These are phyloP conservation scores for Oryzias javanicus DNA, from an alignment of 2,113 vertebrate species.

Conservation along the genomic window DNA sequence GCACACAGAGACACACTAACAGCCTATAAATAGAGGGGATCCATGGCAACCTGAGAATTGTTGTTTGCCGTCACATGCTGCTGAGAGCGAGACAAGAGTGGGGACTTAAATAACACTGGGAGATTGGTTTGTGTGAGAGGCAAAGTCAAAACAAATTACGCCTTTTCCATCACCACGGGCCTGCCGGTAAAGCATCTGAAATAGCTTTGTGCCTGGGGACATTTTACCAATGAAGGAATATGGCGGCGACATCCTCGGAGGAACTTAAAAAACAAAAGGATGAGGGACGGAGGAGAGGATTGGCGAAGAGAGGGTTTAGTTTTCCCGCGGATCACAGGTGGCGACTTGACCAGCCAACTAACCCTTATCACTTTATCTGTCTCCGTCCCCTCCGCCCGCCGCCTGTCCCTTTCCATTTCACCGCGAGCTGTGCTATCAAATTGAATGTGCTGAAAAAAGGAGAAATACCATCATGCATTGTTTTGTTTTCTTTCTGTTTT, in stretches of 20 bases:
- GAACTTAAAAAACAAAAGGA: conserved; percentile 53
- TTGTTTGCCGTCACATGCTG: conserved; percentile 66
- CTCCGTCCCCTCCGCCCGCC: conserved; percentile 8
- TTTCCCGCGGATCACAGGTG: conserved; percentile 65
- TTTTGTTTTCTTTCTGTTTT: conserved; percentile 1
- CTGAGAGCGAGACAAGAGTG: conserved; percentile 61
- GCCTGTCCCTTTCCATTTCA: conserved; percentile 48
- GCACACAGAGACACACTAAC: conserved; percentile 36
- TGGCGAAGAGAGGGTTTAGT: conserved; percentile 50
- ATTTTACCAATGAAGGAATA: conserved; percentile 72
- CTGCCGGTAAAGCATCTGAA: conserved; percentile 72
- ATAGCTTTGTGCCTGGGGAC: conserved; percentile 73
- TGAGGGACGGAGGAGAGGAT: conserved; percentile 40
- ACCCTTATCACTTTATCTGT: conserved; percentile 60
- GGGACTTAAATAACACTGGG: conserved; percentile 71
- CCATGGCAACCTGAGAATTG: conserved; percentile 74
- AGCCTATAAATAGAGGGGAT: conserved; percentile 71
- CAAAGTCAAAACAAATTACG: conserved; percentile 78
- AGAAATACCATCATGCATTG: conserved; percentile 23
- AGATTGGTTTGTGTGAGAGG: conserved; percentile 74
- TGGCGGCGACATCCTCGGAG: conserved; percentile 62
- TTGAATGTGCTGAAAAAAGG: conserved; percentile 28
- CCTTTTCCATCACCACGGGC: conserved; percentile 73
- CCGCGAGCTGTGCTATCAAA: conserved; percentile 23
- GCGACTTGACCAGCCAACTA: conserved; percentile 60